Percentiles rank a stretch among this genome's conserved stretches.
phyloP scores from a whole-genome alignment of 2,797 vertebrate genomes.

The Mastacembelus armatus region DNA sequence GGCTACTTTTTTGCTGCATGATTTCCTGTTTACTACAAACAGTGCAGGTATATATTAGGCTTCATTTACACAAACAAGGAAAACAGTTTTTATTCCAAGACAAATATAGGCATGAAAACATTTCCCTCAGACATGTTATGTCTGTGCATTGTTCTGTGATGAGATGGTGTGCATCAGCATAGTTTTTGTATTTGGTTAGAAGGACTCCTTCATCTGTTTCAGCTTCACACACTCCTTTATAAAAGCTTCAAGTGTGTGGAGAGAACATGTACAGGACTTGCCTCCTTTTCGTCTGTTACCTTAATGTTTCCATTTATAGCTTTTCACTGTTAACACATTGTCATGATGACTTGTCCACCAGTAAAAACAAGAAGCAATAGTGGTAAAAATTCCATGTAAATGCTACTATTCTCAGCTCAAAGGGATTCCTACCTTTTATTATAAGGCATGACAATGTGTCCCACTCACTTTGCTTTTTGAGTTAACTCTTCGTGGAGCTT shows the following conservation, averaged over 20 bases:
- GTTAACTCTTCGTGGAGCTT: conserved; percentile 15
- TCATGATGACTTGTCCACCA: conserved; percentile 18
- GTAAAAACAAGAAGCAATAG: conserved; percentile 23
- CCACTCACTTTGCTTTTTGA: conserved; percentile 29
- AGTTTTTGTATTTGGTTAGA: conserved; percentile 74
- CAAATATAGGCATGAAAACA: conserved; percentile 61
- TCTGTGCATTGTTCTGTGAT: conserved; percentile 66
- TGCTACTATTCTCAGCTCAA: conserved; percentile 19
- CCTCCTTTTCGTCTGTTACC: conserved; percentile 25
- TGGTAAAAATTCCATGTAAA: conserved; percentile 15
- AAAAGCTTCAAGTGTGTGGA: conserved; percentile 8
- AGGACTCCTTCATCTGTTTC: conserved; percentile 45
- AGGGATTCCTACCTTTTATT: conserved; percentile 41
- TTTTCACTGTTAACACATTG: conserved; percentile 4
- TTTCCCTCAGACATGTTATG: conserved; percentile 66
- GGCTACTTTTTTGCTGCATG: conserved; percentile 63
- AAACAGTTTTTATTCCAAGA: conserved; percentile 61
- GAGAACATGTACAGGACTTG: conserved; percentile 4
- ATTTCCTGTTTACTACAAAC: conserved; percentile 65
- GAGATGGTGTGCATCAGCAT: conserved; percentile 62
- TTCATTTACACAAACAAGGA: conserved; percentile 80
- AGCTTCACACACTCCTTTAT: conserved; percentile 3
- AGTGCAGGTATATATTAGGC: conserved; percentile 83
- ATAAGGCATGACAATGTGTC: conserved; percentile 51
- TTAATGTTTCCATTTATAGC: conserved; percentile 50